A percentile compares a stretch with the other conserved stretches of the same genome.
Evolutionary conservation across 2,888 invertebrate genomes (phyloP).

Genomic region (Plagodis pulveraria): DNA sequence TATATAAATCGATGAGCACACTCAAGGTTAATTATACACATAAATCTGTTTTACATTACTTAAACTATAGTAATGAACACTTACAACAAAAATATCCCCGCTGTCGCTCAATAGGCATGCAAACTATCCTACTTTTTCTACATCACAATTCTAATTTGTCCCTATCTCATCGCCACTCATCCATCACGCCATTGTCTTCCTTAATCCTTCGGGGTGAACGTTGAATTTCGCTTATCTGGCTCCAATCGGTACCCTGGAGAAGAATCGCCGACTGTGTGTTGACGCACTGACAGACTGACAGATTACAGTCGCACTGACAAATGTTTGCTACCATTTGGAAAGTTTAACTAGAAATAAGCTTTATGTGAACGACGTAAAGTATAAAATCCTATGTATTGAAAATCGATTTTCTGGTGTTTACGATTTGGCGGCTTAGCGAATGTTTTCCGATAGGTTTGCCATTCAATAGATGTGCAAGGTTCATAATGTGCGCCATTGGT

Average conservation of each 20-base stretch:
- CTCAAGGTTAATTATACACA: too few relatives aligned
- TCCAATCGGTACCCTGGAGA: conserved; percentile 74
- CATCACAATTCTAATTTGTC: conserved; percentile 52
- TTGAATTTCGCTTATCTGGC: conserved; percentile 69
- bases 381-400: conserved; percentile 35
- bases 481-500: too few relatives aligned
- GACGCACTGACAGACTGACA: conserved; percentile 72
- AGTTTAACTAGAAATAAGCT: conserved; percentile 43
- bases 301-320: conserved; percentile 69
- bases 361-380: conserved; percentile 37
- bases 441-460: conserved; percentile 33
- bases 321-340: conserved; percentile 54
- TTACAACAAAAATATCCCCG: neutral
- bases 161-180: conserved; percentile 46
- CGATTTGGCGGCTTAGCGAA: conserved; percentile 37
- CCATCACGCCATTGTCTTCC: conserved; percentile 63
- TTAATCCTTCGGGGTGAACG: conserved; percentile 59
- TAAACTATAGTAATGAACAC: too few relatives aligned
- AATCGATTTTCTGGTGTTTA: conserved; percentile 39
- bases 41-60: too few relatives aligned
- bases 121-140: conserved; percentile 43
- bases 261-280: conserved; percentile 69
- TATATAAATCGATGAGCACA: too few relatives aligned
- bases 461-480: conserved; percentile 31
- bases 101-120: conserved; percentile 12